Base-by-base conservation (phyloP, 2,113 vertebrate genomes). In the Nerophis ophidion region DNA sequence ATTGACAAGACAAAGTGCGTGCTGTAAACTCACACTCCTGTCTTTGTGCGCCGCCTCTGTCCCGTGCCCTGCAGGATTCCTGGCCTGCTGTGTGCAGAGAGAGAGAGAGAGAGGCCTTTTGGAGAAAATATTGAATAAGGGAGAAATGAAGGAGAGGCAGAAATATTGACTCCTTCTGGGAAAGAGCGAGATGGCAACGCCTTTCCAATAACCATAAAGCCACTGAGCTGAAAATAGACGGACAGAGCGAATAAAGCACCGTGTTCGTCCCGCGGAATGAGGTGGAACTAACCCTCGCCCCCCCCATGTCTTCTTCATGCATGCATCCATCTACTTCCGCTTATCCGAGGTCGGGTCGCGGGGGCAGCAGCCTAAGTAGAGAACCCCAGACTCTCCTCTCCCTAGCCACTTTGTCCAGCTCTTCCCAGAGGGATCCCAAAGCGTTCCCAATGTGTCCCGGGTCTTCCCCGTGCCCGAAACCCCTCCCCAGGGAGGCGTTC, bases 171-270 rank as follows among this genome's bases (percentile, higher is more conserved):
- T 89, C 76, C 87, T 89, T 90, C 89, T 90, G 88, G 88, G 89
- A 90, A 87, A 86, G 78, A 89, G 82, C 79, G 83, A 89, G 84
- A 85, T 84, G 84, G 86, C 86, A 84, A 89, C 83, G 89, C 86
- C 88, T 90, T 89, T 89, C 87, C 89, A 90, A 90, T 89, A 89
- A 90, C 88, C 89, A 89, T 89, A 89, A 90, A 90, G 86, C 87
- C 86, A 79, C 76, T 81, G 80, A 79, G 87, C 86, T 86, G 82
- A 85, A 90, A 89, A 89, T 90, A 89, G 87, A 87, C 72, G 53
- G 26, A 26, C 26, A 26, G 26, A 70, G 75, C 73, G 82, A 83
- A 87, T 81, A 85, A 84, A 89, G 79, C 60, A 87, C 87, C 84
- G 86, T 83, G 84, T 89, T 87, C 84, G 84, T 87, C 83, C 80